A percentile compares a stretch with the other conserved stretches of the same genome.
Evolutionary conservation across 2,888 invertebrate species (phyloP).

Genomic region (Acleris laterana): DNA sequence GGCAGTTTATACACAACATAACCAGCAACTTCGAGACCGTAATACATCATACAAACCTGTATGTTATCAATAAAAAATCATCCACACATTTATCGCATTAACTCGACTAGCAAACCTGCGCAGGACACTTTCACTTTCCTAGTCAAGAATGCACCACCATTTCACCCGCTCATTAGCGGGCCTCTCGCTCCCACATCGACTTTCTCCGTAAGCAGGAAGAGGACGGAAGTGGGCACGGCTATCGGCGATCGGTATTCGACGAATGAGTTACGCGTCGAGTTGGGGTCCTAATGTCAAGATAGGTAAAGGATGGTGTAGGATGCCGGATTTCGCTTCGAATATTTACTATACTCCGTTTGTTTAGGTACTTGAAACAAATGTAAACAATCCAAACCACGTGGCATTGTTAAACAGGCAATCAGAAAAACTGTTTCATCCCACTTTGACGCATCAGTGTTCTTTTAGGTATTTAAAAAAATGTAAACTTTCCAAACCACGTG

Average conservation of each 20-base stretch:
- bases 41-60: conserved; percentile 1
- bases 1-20: no score
- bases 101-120: conserved; percentile 47
- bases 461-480: no score
- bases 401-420: no score
- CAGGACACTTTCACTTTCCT: conserved; percentile 45
- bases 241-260: conserved; percentile 61
- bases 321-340: background rate
- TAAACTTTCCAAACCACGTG: no score
- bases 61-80: conserved; percentile 15
- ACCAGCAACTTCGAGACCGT: background rate
- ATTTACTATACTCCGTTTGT: no score
- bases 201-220: conserved; percentile 53
- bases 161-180: conserved; percentile 69
- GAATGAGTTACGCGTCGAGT: conserved; percentile 46
- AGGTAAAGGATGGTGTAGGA: conserved; percentile 17
- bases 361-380: no score
- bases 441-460: no score
- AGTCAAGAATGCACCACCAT: conserved; percentile 56
- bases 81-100: conserved; percentile 9
- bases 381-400: no score
- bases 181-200: conserved; percentile 54
- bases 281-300: conserved; percentile 21
- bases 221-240: conserved; percentile 47
- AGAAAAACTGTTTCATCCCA: no score